phyloP scores from a whole-genome alignment of 1,140 invertebrate species.

The Temnothorax curvispinosus region DNA sequence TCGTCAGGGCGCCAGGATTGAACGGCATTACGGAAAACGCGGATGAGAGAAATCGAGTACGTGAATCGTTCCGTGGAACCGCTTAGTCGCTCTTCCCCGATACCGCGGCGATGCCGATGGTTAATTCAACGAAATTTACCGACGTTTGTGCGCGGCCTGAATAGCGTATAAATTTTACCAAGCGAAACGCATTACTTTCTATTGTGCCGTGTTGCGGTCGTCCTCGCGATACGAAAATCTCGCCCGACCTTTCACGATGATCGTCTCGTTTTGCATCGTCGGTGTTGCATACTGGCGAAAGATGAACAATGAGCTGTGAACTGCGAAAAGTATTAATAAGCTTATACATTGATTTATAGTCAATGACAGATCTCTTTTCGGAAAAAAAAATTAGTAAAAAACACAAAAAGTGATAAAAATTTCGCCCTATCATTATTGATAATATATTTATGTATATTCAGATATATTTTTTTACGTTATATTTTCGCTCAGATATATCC shows the following conservation, averaged over 20 bases:
- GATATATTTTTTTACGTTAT: background rate
- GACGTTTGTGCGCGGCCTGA: constrained; percentile 59
- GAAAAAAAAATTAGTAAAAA: background rate
- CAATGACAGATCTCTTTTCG: background rate
- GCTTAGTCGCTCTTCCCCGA: constrained; percentile 60
- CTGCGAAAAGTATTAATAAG: constrained; percentile 13
- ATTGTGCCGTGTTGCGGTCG: constrained; percentile 57
- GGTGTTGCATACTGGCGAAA: constrained; percentile 24
- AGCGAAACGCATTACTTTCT: constrained; percentile 61
- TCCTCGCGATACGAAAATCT: constrained; percentile 57
- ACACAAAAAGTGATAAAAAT: background rate
- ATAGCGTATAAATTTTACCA: constrained; percentile 62
- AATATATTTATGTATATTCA: background rate
- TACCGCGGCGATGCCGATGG: constrained; percentile 39
- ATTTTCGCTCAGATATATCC: background rate
- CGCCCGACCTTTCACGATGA: constrained; percentile 43
- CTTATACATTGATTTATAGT: background rate
- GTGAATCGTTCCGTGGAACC: constrained; percentile 61
- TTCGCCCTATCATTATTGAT: background rate
- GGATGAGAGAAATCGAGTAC: constrained; percentile 58
- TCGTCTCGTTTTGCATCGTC: constrained; percentile 21
- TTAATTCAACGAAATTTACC: constrained; percentile 63
- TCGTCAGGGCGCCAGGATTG: constrained; percentile 29
- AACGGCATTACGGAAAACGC: constrained; percentile 50
- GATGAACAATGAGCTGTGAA: background rate